Percentiles rank a stretch among this genome's conserved stretches.
Evolutionary conservation across 1,140 invertebrate species (phyloP).

Genomic region (Cyclargus thomasi): DNA sequence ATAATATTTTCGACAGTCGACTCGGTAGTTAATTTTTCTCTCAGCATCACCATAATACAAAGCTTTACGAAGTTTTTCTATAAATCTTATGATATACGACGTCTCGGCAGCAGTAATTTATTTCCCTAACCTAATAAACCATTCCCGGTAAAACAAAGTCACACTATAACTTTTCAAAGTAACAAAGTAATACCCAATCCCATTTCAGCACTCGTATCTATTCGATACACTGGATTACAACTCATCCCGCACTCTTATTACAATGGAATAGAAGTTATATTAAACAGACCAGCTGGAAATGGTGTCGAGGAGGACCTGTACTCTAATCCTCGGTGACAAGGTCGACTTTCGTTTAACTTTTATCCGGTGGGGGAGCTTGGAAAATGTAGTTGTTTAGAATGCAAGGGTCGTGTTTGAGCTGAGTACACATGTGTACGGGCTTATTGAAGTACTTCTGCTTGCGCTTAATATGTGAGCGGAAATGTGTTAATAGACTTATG

Average conservation of each 20-base stretch:
- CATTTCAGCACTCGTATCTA: conserved; percentile 13
- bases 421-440: conserved; percentile 14
- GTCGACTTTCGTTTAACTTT: background rate
- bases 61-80: background rate
- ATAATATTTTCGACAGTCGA: background rate
- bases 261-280: conserved; percentile 14
- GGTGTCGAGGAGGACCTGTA: background rate
- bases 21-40: background rate
- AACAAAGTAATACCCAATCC: conserved; percentile 16
- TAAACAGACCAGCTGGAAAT: background rate
- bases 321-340: background rate
- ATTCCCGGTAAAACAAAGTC: conserved; percentile 6
- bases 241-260: conserved; percentile 11
- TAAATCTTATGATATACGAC: conserved; percentile 7
- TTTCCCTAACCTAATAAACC: conserved; percentile 13
- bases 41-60: background rate
- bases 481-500: conserved; percentile 8
- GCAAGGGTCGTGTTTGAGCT: conserved; percentile 14
- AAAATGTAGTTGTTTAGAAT: conserved; percentile 13
- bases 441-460: conserved; percentile 16
- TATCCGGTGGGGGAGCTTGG: background rate
- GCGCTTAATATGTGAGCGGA: conserved; percentile 5
- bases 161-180: conserved; percentile 15
- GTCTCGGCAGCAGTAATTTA: background rate
- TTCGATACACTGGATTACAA: conserved; percentile 12